phyloP scores from a whole-genome alignment of 1,140 invertebrate species.

The Melipona quadrifasciata region DNA sequence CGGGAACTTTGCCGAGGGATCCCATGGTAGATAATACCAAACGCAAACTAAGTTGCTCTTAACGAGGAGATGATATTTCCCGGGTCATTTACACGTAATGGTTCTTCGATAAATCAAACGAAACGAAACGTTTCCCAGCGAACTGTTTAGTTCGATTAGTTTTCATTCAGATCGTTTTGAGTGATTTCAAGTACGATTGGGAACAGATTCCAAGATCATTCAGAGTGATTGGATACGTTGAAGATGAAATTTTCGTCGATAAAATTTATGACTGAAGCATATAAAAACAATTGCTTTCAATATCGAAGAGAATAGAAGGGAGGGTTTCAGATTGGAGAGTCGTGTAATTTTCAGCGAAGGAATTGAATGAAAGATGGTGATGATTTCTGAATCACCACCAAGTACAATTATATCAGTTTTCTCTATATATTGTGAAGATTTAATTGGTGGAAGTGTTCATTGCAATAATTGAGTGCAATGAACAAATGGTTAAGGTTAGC shows the following conservation, averaged over 20 bases:
- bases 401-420: not conserved
- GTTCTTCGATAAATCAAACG: slow-evolving; percentile 32
- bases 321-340: not conserved
- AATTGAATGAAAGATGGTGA: not conserved
- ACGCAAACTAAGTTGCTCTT: slow-evolving; percentile 13
- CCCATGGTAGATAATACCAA: slow-evolving; percentile 29
- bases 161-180: too few species aligned
- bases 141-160: not conserved
- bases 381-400: not conserved
- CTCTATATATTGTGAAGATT: not conserved
- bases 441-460: too few species aligned
- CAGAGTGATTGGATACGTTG: not conserved
- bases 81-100: slow-evolving; percentile 6
- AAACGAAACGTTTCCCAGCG: not conserved
- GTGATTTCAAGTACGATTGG: too few species aligned
- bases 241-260: too few species aligned
- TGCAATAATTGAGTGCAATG: not conserved
- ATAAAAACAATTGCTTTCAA: not conserved
- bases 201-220: not conserved
- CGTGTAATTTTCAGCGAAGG: not conserved
- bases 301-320: not conserved
- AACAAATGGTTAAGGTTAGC: not conserved
- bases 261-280: not conserved
- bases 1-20: slow-evolving; percentile 1
- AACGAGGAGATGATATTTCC: slow-evolving; percentile 40